Percentiles rank a stretch among this genome's conserved stretches.
Conservation (phyloP, 1,140 invertebrate genomes). For the Harlomillsia oculata region DNA sequence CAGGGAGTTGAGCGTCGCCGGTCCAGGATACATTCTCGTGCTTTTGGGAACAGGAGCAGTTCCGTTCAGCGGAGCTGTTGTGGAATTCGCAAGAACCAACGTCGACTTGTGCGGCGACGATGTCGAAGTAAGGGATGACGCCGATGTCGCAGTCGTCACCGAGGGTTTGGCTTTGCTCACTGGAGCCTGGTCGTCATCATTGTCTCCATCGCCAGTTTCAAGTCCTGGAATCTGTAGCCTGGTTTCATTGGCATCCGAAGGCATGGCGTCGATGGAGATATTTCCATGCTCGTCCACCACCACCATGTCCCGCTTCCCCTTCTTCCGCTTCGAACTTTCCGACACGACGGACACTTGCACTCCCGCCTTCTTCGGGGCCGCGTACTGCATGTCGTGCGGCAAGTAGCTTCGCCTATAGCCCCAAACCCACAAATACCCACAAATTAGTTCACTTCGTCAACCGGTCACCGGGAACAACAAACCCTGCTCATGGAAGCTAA, state of each 20-base stretch:
- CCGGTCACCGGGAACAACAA: neutral
- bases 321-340: slow-evolving; percentile 20
- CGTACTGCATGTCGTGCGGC: slow-evolving; percentile 33
- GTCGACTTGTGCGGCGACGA: too few relatives aligned
- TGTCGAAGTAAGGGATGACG: neutral
- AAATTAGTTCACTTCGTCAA: neutral
- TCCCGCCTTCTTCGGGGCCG: slow-evolving; percentile 35
- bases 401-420: slow-evolving; percentile 26
- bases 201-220: too few relatives aligned
- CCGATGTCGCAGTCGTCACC: too few relatives aligned
- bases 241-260: slow-evolving; percentile 30
- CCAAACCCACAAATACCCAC: neutral
- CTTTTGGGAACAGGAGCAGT: too few relatives aligned
- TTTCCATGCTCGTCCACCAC: slow-evolving; percentile 36
- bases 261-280: slow-evolving; percentile 33
- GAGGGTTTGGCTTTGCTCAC: too few relatives aligned
- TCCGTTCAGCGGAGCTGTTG: too few relatives aligned
- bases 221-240: slow-evolving; percentile 31
- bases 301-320: slow-evolving; percentile 24
- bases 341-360: slow-evolving; percentile 31
- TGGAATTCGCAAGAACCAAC: too few relatives aligned
- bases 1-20: too few relatives aligned
- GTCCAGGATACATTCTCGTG: too few relatives aligned
- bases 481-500: neutral
- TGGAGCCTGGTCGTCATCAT: neutral